Conservation (phyloP, 2,888 invertebrate species). For the Junonia oenone region DNA sequence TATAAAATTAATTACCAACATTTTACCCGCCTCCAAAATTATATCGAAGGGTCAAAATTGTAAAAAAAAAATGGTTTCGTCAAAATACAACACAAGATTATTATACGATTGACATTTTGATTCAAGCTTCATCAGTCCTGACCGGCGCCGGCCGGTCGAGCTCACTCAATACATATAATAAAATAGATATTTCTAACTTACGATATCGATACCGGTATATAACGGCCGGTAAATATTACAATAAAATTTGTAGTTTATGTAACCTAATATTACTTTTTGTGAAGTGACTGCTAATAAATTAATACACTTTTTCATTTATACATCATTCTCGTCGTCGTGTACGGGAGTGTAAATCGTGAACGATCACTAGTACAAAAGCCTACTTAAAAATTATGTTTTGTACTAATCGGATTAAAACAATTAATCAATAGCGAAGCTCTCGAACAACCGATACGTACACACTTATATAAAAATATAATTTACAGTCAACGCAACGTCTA, state of each 20-base stretch:
- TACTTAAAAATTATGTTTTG: neutral
- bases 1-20: neutral
- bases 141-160: neutral
- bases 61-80: neutral
- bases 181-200: neutral
- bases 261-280: neutral
- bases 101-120: neutral
- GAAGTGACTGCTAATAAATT: neutral
- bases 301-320: neutral
- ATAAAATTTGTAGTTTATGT: neutral
- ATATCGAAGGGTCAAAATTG: neutral
- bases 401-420: neutral
- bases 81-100: neutral
- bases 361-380: neutral
- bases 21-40: neutral
- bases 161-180: neutral
- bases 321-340: neutral
- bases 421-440: neutral
- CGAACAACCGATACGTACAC: neutral
- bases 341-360: neutral
- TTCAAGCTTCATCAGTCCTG: neutral
- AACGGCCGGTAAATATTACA: neutral
- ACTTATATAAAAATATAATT: conserved; percentile 4
- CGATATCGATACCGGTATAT: neutral
- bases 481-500: neutral